Evolutionary conservation across 1,140 invertebrate genomes (phyloP), one percentile per base, ranked within the genome.

Genomic region (Helicoverpa zea): DNA sequence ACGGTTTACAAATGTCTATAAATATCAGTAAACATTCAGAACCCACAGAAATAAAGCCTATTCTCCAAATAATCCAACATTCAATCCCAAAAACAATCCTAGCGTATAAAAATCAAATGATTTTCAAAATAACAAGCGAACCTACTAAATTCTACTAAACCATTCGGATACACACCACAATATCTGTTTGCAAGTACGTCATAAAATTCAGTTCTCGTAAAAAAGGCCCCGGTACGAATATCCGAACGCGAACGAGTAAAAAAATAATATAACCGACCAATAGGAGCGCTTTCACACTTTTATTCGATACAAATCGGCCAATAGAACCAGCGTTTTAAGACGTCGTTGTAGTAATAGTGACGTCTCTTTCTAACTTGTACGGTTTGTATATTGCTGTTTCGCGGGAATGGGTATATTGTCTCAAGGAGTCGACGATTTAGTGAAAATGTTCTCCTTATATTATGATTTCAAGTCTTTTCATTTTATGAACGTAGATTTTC

Each of bases 131-230:
- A 56, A 56, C 78, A 73, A 29, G 10, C 58, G 3, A 76, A 64
- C 35, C 23, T 56, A 85, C 66, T 64, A 79, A 83, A 82, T 81
- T 72, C 72, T 29, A 83, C 84, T 75, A 85, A 85, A 86, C 86
- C 88, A 85, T 89, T 90, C 86, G 76, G 64, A 87, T 87, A 88
- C 87, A 88, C 87, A 89, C 87, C 86, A 79, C 86, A 86, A 89
- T 87, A 86, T 85, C 90, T 90, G 90, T 83, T 90, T 81, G 73
- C 79, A 84, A 91, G 85, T 88, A 86, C 84, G 81, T 87, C 84
- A 90, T 91, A 91, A 91, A 90, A 89, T 87, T 90, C 90, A 90
- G 90, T 86, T 85, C 88, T 90, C 89, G 81, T 90, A 91, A 91
- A 91, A 90, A 79, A 66, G 61, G 30, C 86, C 81, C 86, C 72